Evolutionary conservation across 2,113 vertebrate genomes (phyloP).

Genomic region (Rostratula benghalensis): DNA sequence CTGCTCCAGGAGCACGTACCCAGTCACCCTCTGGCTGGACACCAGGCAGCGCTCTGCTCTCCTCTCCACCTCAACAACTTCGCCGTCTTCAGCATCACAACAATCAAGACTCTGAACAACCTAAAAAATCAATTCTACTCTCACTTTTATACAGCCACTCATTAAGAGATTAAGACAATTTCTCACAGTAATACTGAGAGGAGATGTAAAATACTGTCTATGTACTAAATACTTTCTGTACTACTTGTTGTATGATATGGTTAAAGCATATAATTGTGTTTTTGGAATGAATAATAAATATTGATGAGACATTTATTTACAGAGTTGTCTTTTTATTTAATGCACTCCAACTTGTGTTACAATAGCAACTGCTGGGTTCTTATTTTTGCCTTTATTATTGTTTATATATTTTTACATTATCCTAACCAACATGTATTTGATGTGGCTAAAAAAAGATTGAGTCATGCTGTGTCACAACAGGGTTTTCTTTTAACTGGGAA

Average conservation of each 20-base stretch:
- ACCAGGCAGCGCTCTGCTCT: neutral
- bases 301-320: neutral
- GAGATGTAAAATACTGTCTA: neutral
- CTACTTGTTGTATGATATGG: neutral
- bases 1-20: neutral
- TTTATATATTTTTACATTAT: conserved; percentile 14
- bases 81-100: neutral
- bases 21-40: too few species aligned
- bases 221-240: neutral
- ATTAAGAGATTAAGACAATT: neutral
- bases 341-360: neutral
- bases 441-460: conserved; percentile 52
- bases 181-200: neutral
- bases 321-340: neutral
- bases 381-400: neutral
- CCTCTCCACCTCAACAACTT: neutral
- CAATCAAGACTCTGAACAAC: neutral
- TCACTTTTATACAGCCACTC: neutral
- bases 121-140: neutral
- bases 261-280: neutral
- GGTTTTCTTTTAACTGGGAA: conserved; percentile 18
- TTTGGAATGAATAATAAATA: neutral
- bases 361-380: neutral
- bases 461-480: conserved; percentile 48
- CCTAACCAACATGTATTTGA: conserved; percentile 35